A percentile compares a stretch with the other conserved stretches of the same genome.
Evolutionary conservation across 92 coral and sea anemone genomes (phyloP).

Genomic region (Paramuricea clavata): DNA sequence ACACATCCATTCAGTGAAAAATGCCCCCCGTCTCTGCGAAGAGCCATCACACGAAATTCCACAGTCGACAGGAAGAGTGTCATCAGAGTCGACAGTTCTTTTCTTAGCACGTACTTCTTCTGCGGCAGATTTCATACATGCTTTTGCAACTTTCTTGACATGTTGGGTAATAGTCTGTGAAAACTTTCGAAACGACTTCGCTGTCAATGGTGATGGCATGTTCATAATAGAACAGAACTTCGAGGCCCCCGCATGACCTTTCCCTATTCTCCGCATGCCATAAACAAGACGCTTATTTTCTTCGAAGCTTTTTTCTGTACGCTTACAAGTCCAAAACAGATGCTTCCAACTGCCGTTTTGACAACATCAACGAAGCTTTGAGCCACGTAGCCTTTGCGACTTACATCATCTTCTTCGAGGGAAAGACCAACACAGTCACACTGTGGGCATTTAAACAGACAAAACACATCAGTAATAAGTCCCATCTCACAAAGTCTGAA

Average conservation of each 20-base stretch:
- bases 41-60: neutral
- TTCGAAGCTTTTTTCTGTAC: neutral
- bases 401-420: neutral
- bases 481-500: slow-evolving; percentile 16
- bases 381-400: neutral
- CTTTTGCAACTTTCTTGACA: neutral
- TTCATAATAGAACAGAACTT: no score
- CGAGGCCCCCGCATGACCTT: no score
- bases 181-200: neutral
- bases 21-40: no score
- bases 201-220: neutral
- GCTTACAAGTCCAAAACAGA: neutral
- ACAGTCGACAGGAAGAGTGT: neutral
- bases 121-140: no score
- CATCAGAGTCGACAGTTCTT: neutral
- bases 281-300: no score
- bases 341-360: neutral
- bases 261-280: no score
- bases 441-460: neutral
- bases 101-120: neutral
- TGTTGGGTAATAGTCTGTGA: neutral
- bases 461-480: neutral
- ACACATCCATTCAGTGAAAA: no score
- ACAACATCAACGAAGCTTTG: slow-evolving; percentile 10
- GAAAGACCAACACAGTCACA: slow-evolving; percentile 10